A percentile compares a stretch with the other conserved stretches of the same genome.
phyloP scores from a whole-genome alignment of 2,113 vertebrate genomes.

The Tylochromis polylepis region DNA sequence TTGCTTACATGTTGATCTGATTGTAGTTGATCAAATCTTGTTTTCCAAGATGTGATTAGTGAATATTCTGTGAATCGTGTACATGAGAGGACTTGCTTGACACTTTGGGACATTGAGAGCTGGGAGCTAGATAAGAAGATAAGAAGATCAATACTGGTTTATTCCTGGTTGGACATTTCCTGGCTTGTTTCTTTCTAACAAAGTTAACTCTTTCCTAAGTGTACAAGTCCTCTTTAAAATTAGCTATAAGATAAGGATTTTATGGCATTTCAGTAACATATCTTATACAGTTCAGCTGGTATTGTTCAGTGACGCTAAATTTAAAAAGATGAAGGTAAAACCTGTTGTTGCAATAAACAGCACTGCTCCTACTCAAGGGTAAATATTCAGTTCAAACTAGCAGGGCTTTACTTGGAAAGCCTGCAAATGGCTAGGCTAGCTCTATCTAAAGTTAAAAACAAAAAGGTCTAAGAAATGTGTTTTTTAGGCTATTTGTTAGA shows the following conservation, averaged over 20 bases:
- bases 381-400: neutral
- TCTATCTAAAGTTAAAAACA: neutral
- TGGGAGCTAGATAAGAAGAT: neutral
- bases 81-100: neutral
- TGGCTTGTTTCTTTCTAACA: neutral
- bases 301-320: neutral
- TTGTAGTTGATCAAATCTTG: neutral
- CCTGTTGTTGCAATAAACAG: neutral
- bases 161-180: neutral
- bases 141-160: neutral
- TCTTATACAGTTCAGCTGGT: neutral
- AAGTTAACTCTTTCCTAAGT: neutral
- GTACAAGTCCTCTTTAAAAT: neutral
- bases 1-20: slow-evolving; percentile 20
- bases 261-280: neutral
- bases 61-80: neutral
- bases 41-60: neutral
- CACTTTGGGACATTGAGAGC: neutral
- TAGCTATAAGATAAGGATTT: neutral
- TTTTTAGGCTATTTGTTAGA: neutral
- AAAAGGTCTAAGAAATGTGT: neutral
- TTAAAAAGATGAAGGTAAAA: neutral
- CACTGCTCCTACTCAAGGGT: neutral
- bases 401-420: no score
- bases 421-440: no score